These are phyloP conservation scores for Penaeus japonicus DNA, from an alignment of 1,140 invertebrate species.

Conservation along the genomic window DNA sequence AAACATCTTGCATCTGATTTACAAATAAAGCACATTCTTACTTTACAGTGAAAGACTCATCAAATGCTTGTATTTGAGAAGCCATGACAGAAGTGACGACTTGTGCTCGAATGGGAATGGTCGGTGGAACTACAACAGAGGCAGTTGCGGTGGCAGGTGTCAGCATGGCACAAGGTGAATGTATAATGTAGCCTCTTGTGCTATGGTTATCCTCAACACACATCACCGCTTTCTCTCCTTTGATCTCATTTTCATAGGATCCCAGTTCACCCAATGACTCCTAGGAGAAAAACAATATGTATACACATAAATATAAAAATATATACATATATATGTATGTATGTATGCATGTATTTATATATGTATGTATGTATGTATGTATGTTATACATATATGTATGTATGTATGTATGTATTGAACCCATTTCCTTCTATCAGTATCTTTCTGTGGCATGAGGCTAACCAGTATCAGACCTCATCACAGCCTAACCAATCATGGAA, in stretches of 20 bases:
- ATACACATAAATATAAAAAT: too few relatives aligned
- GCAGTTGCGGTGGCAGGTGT: neutral
- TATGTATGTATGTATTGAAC: too few relatives aligned
- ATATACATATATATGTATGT: too few relatives aligned
- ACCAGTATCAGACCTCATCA: too few relatives aligned
- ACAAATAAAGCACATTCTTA: slow-evolving; percentile 1
- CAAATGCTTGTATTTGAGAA: slow-evolving; percentile 65
- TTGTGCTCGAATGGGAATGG: slow-evolving; percentile 21
- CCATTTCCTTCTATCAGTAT: too few relatives aligned
- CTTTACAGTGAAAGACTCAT: slow-evolving; percentile 60
- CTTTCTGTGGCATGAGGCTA: too few relatives aligned
- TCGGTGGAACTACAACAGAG: slow-evolving; percentile 30
- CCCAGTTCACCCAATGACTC: slow-evolving; percentile 30
- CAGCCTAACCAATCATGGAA: too few relatives aligned
- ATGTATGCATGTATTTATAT: too few relatives aligned
- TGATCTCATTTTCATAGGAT: neutral
- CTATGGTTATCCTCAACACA: slow-evolving; percentile 17
- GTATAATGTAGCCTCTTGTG: neutral
- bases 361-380: too few relatives aligned
- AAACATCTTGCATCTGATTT: neutral
- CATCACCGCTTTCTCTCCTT: slow-evolving; percentile 1
- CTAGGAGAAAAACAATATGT: neutral
- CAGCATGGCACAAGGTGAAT: neutral
- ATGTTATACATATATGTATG: too few relatives aligned
- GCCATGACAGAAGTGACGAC: slow-evolving; percentile 65